phyloP scores from a whole-genome alignment of 2,113 vertebrate genomes.

The Crotalus viridis region DNA sequence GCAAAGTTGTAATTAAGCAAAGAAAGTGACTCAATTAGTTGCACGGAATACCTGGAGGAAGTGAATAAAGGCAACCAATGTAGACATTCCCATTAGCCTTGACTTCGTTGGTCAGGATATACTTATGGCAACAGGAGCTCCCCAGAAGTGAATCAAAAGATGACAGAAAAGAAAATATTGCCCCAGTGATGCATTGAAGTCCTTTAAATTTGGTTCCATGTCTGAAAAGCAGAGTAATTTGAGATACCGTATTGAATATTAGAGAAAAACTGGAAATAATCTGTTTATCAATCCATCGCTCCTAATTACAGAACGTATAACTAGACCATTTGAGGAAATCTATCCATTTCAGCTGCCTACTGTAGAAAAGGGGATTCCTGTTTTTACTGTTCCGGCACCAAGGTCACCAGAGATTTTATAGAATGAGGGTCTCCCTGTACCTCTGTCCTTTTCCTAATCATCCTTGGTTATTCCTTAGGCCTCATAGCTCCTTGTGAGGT shows the following conservation, averaged over 20 bases:
- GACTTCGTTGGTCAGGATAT: neutral
- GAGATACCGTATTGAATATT: neutral
- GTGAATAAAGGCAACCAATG: neutral
- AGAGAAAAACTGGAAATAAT: neutral
- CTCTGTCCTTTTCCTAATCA: neutral
- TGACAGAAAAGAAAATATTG: neutral
- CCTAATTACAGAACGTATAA: neutral
- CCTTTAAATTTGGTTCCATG: neutral
- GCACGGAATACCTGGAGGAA: neutral
- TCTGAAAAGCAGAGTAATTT: too few species aligned
- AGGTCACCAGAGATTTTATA: neutral
- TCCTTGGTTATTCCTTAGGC: conserved; percentile 1
- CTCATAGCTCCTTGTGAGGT: neutral
- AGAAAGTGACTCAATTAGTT: conserved; percentile 14
- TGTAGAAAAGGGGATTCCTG: neutral
- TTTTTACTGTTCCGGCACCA: neutral
- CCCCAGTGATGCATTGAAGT: neutral
- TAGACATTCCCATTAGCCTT: neutral
- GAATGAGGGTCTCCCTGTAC: neutral
- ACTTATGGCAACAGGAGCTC: neutral
- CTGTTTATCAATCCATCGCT: neutral
- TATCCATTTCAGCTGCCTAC: neutral
- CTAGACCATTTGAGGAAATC: neutral
- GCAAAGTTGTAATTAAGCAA: conserved; percentile 8
- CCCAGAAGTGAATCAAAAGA: neutral